Base-by-base conservation (phyloP, 2,888 invertebrate genomes). In the Pecten maximus region DNA sequence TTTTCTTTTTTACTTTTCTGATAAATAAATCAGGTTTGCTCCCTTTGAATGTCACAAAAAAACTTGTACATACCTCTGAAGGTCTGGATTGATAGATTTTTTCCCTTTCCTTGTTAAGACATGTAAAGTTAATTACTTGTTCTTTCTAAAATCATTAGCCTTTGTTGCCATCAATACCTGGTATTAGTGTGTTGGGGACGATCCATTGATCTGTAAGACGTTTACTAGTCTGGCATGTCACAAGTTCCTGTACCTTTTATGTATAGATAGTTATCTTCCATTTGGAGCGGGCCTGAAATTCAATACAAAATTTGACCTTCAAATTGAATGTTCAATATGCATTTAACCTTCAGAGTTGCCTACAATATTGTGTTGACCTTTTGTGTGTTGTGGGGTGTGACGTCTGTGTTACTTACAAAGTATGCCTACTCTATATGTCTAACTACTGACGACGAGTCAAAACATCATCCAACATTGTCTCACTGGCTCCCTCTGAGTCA, bases 351-450 rank as follows among this genome's bases (percentile, higher is more conserved):
- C 74, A 10, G 74, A 28, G 74, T 19, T 74, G 35, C 35, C 8
- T 19, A 74, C 74, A 74, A 74, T 74, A 74, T 74, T 74, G 35
- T 74, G 74, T 74, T 74, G 35, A 74, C 74, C 28, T 74, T 74
- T 74, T 12, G 28, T 35, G 28, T 74, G 74, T 74, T 74, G 74
- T 74, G 15, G 74, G 74, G 74, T 28, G 35, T 74, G n/a, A 54
- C 54, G 23, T 54, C 23, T 54, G 19, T 54, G 54, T 54, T 48
- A 48, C 16, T 12, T 48, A 48, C 48, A 48, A 19, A 48, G 12
- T 48, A 1, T 12, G 48, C 10, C 48, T 48, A 19, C 48, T 4
- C 48, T 48, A 16, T 48, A n/a, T 54, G 6, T 54, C 23, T n/a
- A 54, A 54, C n/a, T 54, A 23, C 54, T 54, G 54, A 54, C 23